phyloP scores from a whole-genome alignment of 2,888 invertebrate species.

The Endomychus coccineus region DNA sequence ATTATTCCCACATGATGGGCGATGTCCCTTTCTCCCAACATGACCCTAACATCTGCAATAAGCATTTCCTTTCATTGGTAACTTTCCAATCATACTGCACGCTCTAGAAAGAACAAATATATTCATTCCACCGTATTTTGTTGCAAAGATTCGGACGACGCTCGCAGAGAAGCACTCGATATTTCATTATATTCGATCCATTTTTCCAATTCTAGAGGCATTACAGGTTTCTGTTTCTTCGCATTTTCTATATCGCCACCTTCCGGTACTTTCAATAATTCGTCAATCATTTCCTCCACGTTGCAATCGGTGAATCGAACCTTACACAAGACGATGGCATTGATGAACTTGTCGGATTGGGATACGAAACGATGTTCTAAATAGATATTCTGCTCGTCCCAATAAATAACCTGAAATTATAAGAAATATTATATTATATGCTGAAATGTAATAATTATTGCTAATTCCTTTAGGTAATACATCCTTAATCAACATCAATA shows the following conservation, averaged over 20 bases:
- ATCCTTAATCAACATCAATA: no score
- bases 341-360: conserved; percentile 62
- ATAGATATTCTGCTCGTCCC: conserved; percentile 77
- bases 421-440: no score
- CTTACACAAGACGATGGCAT: conserved; percentile 53
- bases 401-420: conserved; percentile 65
- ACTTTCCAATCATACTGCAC: no score
- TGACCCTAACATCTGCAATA: no score
- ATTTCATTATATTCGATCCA: conserved; percentile 67
- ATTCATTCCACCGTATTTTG: no score
- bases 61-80: no score
- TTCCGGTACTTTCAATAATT: conserved; percentile 32
- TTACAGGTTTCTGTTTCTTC: conserved; percentile 48
- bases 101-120: no score
- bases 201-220: conserved; percentile 57
- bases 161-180: conserved; percentile 55
- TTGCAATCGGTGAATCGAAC: conserved; percentile 55
- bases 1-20: no score
- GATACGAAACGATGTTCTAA: conserved; percentile 78
- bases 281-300: conserved; percentile 47
- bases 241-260: conserved; percentile 32
- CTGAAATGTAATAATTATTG: no score
- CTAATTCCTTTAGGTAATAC: no score
- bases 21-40: no score
- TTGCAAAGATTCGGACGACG: no score